Evolutionary conservation across 1,140 invertebrate species (phyloP).

Genomic region (Chironomus tepperi): DNA sequence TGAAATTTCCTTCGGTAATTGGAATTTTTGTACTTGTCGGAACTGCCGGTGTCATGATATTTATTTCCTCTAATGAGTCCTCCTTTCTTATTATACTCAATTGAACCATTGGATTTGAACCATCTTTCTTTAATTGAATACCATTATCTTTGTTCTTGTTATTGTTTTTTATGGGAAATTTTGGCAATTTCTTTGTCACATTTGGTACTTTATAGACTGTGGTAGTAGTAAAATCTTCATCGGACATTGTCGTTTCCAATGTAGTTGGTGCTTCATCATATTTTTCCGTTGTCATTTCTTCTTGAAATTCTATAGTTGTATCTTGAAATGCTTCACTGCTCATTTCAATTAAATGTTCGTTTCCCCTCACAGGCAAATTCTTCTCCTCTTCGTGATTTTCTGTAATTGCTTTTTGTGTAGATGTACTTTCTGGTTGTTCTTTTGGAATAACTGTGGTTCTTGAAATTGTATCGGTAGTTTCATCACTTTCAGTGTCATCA

Average conservation of each 20-base stretch:
- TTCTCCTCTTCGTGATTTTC: background rate
- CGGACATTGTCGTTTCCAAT: background rate
- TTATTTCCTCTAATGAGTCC: slow-evolving; percentile 13
- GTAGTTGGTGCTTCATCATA: background rate
- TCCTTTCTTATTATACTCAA: slow-evolving; percentile 14
- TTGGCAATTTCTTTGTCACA: background rate
- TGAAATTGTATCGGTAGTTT: background rate
- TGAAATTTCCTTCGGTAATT: slow-evolving; percentile 11
- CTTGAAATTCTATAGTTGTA: slow-evolving; percentile 9
- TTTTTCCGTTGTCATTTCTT: background rate
- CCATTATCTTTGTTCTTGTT: background rate
- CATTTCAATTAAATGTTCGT: background rate
- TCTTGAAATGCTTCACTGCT: too few relatives aligned
- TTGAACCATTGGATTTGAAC: background rate
- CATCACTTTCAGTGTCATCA: background rate
- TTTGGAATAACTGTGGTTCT: background rate
- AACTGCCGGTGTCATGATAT: background rate
- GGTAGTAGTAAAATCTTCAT: background rate
- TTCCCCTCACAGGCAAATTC: background rate
- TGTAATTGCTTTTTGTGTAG: background rate
- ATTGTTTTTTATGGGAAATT: background rate
- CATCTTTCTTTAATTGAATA: background rate
- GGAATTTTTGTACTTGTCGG: background rate
- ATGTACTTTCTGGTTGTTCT: too few relatives aligned
- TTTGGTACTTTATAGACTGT: background rate